phyloP scores from a whole-genome alignment of 2,113 vertebrate genomes.

The Coptodon bakossiorum region DNA sequence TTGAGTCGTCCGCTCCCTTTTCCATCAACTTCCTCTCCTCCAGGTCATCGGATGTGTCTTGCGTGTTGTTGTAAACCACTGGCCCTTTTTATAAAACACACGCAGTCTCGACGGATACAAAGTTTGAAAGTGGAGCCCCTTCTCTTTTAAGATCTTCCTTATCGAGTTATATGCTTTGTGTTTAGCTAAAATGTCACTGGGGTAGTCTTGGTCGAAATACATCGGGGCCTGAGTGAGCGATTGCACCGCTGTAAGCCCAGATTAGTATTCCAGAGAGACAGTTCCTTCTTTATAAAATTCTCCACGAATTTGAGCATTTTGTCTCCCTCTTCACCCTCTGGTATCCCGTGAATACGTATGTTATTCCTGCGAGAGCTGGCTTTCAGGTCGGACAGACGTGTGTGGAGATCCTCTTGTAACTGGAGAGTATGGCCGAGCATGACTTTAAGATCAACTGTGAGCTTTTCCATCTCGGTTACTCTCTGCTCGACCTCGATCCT shows the following conservation, averaged over 20 bases:
- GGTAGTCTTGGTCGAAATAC: neutral
- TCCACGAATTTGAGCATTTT: neutral
- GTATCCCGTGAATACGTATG: neutral
- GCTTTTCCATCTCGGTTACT: neutral
- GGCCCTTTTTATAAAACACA: too few relatives aligned
- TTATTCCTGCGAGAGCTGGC: neutral
- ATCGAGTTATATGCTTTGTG: neutral
- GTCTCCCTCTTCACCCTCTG: neutral
- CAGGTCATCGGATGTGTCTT: too few relatives aligned
- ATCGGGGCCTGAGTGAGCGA: neutral
- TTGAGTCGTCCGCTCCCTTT: too few relatives aligned
- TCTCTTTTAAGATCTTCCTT: too few relatives aligned
- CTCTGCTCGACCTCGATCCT: neutral
- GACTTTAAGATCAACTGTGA: neutral
- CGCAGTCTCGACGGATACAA: too few relatives aligned
- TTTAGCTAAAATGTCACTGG: neutral
- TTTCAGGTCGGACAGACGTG: neutral
- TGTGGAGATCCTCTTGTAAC: too few relatives aligned
- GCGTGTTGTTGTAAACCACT: too few relatives aligned
- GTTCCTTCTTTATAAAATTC: neutral
- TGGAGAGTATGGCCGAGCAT: neutral
- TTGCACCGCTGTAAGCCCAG: neutral
- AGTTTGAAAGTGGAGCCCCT: too few relatives aligned
- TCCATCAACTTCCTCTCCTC: too few relatives aligned
- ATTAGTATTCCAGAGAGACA: neutral